Conservation (phyloP, 2,888 invertebrate species). For the Pyrochroa serraticornis region DNA sequence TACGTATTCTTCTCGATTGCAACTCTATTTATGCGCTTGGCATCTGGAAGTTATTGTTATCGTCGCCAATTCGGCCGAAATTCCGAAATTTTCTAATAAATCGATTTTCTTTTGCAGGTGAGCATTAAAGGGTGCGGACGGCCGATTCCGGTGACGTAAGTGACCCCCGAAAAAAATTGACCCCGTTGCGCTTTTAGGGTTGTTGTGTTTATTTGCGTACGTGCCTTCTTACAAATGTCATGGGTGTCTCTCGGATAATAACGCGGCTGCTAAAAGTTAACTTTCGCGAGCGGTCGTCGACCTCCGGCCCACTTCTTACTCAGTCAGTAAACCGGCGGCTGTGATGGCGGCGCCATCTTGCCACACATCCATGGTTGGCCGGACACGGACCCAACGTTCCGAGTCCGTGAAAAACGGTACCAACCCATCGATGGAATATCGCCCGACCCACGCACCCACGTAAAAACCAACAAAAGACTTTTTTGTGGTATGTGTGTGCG, state of each 20-base stretch:
- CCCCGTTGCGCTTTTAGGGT: no score
- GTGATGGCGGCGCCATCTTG: constrained; percentile 50
- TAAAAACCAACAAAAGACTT: constrained; percentile 9
- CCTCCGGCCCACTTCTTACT: constrained; percentile 55
- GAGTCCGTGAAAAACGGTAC: constrained; percentile 15
- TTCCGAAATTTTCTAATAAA: constrained; percentile 6
- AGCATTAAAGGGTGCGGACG: not conserved
- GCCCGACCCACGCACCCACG: constrained; percentile 24
- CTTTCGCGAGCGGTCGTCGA: constrained; percentile 53
- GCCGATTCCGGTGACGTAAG: no score
- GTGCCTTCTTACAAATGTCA: constrained; percentile 39
- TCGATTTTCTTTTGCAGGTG: constrained; percentile 11
- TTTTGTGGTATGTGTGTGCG: no score
- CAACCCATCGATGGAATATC: constrained; percentile 28
- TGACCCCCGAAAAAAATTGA: not conserved
- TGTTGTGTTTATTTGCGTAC: constrained; percentile 5
- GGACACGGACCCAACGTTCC: constrained; percentile 6
- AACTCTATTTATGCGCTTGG: constrained; percentile 27
- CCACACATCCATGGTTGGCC: constrained; percentile 36
- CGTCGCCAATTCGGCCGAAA: not conserved
- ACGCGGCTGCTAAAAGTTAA: constrained; percentile 36
- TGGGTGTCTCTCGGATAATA: constrained; percentile 39
- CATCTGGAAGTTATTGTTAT: constrained; percentile 2
- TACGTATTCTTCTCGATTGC: constrained; percentile 28
- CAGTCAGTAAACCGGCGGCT: constrained; percentile 52